phyloP scores from a whole-genome alignment of 2,797 vertebrate genomes.

The Anabas testudineus region DNA sequence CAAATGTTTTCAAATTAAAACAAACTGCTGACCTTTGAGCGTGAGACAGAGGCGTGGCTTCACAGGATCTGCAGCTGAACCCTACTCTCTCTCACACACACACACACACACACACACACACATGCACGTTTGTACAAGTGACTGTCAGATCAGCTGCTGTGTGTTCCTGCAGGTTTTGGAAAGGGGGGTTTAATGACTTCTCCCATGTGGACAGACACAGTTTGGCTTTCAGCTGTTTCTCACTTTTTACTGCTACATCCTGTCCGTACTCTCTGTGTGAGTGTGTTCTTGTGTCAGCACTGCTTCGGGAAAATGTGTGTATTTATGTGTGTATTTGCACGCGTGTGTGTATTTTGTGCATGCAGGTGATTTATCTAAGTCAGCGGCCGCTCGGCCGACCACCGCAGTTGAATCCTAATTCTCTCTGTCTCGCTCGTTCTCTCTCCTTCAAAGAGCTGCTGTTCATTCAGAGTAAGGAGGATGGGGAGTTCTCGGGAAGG shows the following conservation, averaged over 20 bases:
- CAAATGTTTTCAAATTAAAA: constrained; percentile 42
- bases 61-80: constrained; percentile 23
- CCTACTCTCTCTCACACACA: neutral
- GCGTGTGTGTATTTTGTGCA: constrained; percentile 55
- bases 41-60: constrained; percentile 22
- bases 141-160: constrained; percentile 43
- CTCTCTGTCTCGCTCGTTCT: constrained; percentile 39
- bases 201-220: constrained; percentile 62
- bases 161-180: constrained; percentile 41
- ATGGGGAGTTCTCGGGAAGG: neutral
- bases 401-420: constrained; percentile 84
- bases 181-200: constrained; percentile 56
- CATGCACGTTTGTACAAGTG: neutral
- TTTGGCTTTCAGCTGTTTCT: constrained; percentile 68
- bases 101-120: neutral
- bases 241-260: constrained; percentile 58
- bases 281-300: constrained; percentile 42
- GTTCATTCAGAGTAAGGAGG: constrained; percentile 71
- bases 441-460: constrained; percentile 78
- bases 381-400: constrained; percentile 60
- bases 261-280: constrained; percentile 18
- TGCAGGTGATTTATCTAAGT: constrained; percentile 81
- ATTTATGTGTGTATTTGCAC: neutral
- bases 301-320: constrained; percentile 44
- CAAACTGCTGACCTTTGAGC: constrained; percentile 42